phyloP scores from a whole-genome alignment of 2,113 vertebrate species.

The Phodopus roborovskii region DNA sequence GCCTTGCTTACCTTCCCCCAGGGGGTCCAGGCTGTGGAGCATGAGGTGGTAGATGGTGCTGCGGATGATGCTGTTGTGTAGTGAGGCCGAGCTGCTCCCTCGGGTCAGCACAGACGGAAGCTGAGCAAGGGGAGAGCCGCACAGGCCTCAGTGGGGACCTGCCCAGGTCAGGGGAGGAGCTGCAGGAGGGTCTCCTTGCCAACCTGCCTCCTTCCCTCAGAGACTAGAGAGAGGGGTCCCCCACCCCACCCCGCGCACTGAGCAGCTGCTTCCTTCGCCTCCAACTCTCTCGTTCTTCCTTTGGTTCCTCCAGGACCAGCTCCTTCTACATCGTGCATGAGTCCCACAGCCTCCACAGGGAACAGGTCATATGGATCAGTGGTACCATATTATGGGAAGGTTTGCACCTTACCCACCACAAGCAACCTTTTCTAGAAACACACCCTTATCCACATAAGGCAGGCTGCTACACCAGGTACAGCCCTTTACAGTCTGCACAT shows the following conservation, averaged over 20 bases:
- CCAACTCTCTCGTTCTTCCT: neutral
- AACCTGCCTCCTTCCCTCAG: neutral
- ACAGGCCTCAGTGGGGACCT: constrained; percentile 41
- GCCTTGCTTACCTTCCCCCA: constrained; percentile 92
- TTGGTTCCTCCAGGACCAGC: neutral
- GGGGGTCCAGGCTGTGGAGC: constrained; percentile 95
- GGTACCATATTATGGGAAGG: neutral
- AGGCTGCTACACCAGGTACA: neutral
- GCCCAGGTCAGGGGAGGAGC: neutral
- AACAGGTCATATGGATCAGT: neutral
- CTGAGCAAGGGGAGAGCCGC: constrained; percentile 83
- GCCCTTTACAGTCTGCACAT: neutral
- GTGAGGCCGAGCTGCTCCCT: constrained; percentile 93
- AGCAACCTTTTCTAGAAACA: neutral
- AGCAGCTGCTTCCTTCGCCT: neutral
- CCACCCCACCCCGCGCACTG: neutral
- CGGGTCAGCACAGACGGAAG: constrained; percentile 89
- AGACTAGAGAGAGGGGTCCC: neutral
- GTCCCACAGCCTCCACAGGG: neutral
- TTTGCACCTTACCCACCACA: neutral
- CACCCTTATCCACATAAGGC: neutral
- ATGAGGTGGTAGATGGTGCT: constrained; percentile 96
- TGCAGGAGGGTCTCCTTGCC: fast-evolving
- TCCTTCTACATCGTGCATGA: neutral
- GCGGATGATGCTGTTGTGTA: constrained; percentile 96